A percentile compares a stretch with the other conserved stretches of the same genome.
Evolutionary conservation across 2,113 vertebrate genomes (phyloP).

Genomic region (Leuciscus idus): DNA sequence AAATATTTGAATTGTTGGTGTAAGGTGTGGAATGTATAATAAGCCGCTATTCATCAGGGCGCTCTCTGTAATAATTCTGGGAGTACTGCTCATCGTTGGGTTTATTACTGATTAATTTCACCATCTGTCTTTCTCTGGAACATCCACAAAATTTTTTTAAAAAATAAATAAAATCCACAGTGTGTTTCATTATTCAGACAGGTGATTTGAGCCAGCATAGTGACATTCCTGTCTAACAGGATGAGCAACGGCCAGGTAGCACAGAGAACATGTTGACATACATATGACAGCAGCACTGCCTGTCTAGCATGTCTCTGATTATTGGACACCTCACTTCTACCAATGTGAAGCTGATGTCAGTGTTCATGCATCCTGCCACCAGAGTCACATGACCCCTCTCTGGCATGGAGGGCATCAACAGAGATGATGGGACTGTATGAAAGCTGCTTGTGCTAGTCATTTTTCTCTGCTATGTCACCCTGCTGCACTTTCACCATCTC

Average conservation of each 20-base stretch:
- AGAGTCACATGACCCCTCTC: conserved; percentile 20
- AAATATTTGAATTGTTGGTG: conserved; percentile 61
- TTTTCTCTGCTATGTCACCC: neutral
- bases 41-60: conserved; percentile 50
- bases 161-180: conserved; percentile 20
- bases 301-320: conserved; percentile 6
- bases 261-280: conserved; percentile 19
- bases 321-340: conserved; percentile 13
- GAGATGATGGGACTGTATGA: conserved; percentile 44
- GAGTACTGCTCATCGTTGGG: conserved; percentile 55
- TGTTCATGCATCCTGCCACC: neutral
- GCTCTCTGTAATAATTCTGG: conserved; percentile 62
- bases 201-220: conserved; percentile 47
- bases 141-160: neutral
- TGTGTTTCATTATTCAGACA: conserved; percentile 53
- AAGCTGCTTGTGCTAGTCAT: conserved; percentile 27
- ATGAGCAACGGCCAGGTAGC: conserved; percentile 3
- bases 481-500: too few species aligned
- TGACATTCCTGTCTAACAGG: conserved; percentile 16
- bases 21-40: conserved; percentile 59
- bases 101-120: conserved; percentile 64
- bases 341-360: neutral
- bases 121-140: conserved; percentile 56
- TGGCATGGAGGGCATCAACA: conserved; percentile 42
- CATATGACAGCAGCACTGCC: conserved; percentile 18